phyloP scores from a whole-genome alignment of 2,113 vertebrate genomes.

The Haliaeetus leucogaster region DNA sequence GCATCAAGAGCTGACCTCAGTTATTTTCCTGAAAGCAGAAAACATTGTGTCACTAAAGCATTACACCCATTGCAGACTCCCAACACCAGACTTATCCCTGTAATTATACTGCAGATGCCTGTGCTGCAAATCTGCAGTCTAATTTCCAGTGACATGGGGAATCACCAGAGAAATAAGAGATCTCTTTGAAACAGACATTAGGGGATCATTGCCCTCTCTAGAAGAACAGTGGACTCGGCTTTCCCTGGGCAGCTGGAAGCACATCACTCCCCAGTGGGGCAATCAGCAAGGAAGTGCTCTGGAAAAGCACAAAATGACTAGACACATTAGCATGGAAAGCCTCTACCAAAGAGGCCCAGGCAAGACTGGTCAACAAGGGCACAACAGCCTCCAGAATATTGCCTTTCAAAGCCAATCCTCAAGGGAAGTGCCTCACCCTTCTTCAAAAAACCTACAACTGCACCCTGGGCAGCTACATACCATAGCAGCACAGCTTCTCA shows the following conservation, averaged over 20 bases:
- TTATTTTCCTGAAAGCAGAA: not conserved
- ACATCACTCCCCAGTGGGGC: not conserved
- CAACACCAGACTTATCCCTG: not conserved
- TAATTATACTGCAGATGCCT: not conserved
- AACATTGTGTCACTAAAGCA: not conserved
- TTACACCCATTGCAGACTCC: not conserved
- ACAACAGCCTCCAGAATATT: not conserved
- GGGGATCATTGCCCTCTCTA: rapidly evolving
- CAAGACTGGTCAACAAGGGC: not conserved
- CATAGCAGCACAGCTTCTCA: not conserved
- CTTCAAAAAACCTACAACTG: not conserved
- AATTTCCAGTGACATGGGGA: not conserved
- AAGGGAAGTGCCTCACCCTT: not conserved
- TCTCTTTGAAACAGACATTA: not conserved
- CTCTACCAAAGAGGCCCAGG: not conserved
- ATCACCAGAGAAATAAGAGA: not conserved
- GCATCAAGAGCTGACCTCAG: not conserved
- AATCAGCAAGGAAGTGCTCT: not conserved
- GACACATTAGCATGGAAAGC: rapidly evolving
- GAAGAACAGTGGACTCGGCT: not conserved
- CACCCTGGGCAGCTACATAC: not conserved
- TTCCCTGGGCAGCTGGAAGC: not conserved
- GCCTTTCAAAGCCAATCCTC: not conserved
- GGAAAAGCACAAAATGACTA: not conserved
- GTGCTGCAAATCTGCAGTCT: not conserved